These are phyloP conservation scores for Spongilla lacustris DNA, from an alignment of 37 sponge, comb jelly and placozoan genomes.

Conservation along the genomic window DNA sequence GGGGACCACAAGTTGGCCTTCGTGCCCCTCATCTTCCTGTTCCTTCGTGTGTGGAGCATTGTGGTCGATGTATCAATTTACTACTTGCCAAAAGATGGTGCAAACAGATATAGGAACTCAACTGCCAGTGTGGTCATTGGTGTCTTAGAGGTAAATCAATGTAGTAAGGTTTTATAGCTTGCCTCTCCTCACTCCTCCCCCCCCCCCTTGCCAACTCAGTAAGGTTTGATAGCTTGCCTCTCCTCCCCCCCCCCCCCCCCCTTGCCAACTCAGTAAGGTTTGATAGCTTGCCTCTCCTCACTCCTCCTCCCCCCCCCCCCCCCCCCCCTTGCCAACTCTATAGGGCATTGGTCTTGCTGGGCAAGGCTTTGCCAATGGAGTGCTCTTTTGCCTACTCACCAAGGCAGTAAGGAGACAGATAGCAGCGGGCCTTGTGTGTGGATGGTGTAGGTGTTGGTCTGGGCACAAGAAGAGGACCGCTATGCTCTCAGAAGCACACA, in stretches of 20 bases:
- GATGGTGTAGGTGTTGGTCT: neutral
- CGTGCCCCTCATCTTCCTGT: constrained; percentile 65
- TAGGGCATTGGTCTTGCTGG: constrained; percentile 50
- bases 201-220: too few species aligned
- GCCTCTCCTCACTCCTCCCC: neutral
- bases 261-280: too few species aligned
- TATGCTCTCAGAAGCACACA: neutral
- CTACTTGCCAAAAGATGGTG: constrained; percentile 9
- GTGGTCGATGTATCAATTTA: constrained; percentile 5
- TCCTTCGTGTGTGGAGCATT: constrained; percentile 61
- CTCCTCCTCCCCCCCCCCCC: neutral
- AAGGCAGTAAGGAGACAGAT: constrained; percentile 26
- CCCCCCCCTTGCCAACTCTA: neutral
- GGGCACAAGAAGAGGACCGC: neutral
- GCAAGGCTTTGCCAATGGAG: constrained; percentile 50
- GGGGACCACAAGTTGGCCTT: constrained; percentile 61
- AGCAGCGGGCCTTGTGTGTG: neutral
- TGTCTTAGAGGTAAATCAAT: constrained; percentile 11
- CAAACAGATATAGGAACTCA: constrained; percentile 9
- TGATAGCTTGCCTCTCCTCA: neutral
- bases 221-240: neutral
- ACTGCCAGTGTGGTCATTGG: constrained; percentile 15
- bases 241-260: neutral
- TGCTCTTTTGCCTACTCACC: constrained; percentile 57
- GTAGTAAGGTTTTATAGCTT: neutral